phyloP scores from a whole-genome alignment of 2,113 vertebrate species.

The Uria aalge region DNA sequence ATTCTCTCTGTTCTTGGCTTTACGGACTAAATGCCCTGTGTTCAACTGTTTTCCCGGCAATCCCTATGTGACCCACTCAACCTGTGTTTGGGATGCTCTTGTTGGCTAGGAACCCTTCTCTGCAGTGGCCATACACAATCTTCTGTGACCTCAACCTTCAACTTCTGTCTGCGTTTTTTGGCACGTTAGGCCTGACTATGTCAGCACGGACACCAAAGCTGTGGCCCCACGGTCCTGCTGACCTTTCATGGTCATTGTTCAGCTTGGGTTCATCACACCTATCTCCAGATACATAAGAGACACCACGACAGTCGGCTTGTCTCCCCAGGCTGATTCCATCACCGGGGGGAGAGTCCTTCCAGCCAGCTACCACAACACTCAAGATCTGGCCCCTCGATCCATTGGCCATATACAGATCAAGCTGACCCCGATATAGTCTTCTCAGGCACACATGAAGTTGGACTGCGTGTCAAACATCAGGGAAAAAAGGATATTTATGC shows the following conservation, averaged over 20 bases:
- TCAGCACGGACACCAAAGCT: background rate
- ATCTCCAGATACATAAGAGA: background rate
- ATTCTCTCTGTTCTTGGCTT: background rate
- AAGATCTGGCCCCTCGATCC: too few species aligned
- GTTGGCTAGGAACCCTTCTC: background rate
- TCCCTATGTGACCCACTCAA: background rate
- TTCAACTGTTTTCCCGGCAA: background rate
- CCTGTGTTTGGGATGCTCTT: background rate
- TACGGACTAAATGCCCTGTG: background rate
- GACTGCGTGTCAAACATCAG: background rate
- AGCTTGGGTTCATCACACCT: background rate
- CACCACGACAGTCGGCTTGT: background rate
- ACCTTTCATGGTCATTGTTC: background rate
- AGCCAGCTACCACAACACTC: background rate
- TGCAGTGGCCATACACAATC: background rate
- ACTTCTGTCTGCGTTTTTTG: fast-evolving
- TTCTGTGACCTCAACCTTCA: background rate
- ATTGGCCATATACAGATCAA: background rate
- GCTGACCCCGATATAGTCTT: background rate
- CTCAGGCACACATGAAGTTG: background rate
- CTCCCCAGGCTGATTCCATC: background rate
- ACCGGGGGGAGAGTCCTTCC: background rate
- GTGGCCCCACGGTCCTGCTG: background rate
- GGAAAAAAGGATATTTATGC: background rate
- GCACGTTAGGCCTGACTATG: background rate